Conservation (phyloP, 2,113 vertebrate species). For the Sinocyclocheilus rhinocerous region DNA sequence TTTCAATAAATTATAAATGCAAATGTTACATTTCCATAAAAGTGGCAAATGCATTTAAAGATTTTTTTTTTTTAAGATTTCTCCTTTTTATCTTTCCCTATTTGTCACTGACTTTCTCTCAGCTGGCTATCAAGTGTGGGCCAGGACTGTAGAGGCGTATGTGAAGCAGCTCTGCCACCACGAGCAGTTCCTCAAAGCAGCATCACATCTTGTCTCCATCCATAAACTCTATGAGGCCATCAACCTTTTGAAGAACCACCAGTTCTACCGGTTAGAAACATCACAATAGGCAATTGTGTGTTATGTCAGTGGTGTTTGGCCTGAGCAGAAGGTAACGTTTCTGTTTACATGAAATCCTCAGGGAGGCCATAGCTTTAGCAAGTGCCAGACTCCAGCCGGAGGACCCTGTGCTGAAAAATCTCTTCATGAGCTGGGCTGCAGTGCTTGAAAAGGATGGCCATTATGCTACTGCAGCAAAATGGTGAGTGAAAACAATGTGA, state of each 20-base stretch:
- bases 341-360: slow-evolving; percentile 59
- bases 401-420: slow-evolving; percentile 83
- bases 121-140: slow-evolving; percentile 91
- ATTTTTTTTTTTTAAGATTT: background rate
- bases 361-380: slow-evolving; percentile 91
- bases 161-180: slow-evolving; percentile 92
- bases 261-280: slow-evolving; percentile 84
- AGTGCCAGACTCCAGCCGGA: slow-evolving; percentile 87
- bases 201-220: slow-evolving; percentile 90
- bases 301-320: background rate
- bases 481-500: slow-evolving; percentile 71
- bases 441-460: slow-evolving; percentile 91
- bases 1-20: background rate
- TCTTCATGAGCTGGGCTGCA: slow-evolving; percentile 87
- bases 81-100: background rate
- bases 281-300: background rate
- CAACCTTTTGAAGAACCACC: slow-evolving; percentile 84
- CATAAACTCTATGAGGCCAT: slow-evolving; percentile 89
- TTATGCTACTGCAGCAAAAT: slow-evolving; percentile 91
- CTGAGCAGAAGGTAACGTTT: background rate
- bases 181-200: slow-evolving; percentile 93
- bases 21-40: background rate
- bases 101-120: slow-evolving; percentile 26
- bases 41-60: background rate
- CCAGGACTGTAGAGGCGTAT: slow-evolving; percentile 84